A percentile compares a stretch with the other conserved stretches of the same genome.
These are phyloP conservation scores for Brenthis daphne DNA, from an alignment of 2,888 invertebrate species.

Conservation along the genomic window DNA sequence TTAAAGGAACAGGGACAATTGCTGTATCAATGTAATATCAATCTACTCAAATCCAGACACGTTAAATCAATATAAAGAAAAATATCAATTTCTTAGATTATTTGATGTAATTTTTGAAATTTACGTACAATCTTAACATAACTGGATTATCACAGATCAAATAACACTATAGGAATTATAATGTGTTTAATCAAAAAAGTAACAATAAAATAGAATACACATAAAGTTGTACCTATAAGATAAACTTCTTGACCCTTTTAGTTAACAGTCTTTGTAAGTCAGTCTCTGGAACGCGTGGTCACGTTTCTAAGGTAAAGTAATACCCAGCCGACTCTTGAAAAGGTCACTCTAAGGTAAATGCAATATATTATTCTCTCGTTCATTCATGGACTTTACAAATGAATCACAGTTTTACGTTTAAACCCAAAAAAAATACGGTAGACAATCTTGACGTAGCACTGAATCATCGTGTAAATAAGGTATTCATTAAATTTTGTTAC, in stretches of 20 bases:
- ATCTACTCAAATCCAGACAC: no score
- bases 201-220: neutral
- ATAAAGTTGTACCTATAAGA: neutral
- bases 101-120: no score
- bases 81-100: no score
- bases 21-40: no score
- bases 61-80: no score
- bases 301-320: slow-evolving; percentile 44
- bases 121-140: no score
- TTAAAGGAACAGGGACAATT: no score
- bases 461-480: slow-evolving; percentile 13
- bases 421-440: slow-evolving; percentile 49
- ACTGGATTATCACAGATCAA: no score
- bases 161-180: no score
- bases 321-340: slow-evolving; percentile 39
- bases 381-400: slow-evolving; percentile 56
- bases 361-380: slow-evolving; percentile 46
- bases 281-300: slow-evolving; percentile 39
- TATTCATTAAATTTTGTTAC: slow-evolving; percentile 20
- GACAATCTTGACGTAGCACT: neutral
- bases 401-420: slow-evolving; percentile 53
- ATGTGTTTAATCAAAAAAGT: no score
- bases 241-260: slow-evolving; percentile 3
- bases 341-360: slow-evolving; percentile 58
- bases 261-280: slow-evolving; percentile 24